These are phyloP conservation scores for Battus philenor DNA, from an alignment of 1,140 invertebrate species.

Conservation along the genomic window DNA sequence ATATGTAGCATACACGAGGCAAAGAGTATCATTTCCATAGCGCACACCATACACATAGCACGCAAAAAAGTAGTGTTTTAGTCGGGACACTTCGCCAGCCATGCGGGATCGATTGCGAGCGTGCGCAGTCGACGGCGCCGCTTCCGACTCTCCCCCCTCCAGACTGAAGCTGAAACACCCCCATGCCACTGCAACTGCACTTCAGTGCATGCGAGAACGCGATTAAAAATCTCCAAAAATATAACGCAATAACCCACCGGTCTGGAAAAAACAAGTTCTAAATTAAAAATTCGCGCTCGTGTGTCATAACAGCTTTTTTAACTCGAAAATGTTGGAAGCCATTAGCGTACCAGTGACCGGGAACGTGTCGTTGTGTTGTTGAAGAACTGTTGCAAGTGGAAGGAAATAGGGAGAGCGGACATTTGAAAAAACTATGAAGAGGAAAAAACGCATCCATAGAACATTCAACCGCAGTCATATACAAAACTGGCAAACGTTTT, in stretches of 20 bases:
- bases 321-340: slow-evolving; percentile 12
- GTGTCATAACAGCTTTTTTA: slow-evolving; percentile 6
- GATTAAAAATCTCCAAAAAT: slow-evolving; percentile 49
- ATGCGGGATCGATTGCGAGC: slow-evolving; percentile 64
- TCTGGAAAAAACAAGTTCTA: slow-evolving; percentile 12
- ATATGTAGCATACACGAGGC: slow-evolving; percentile 31
- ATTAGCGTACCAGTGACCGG: background rate
- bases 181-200: slow-evolving; percentile 55
- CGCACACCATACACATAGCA: slow-evolving; percentile 32
- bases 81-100: slow-evolving; percentile 50
- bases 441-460: slow-evolving; percentile 54
- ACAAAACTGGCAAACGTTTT: slow-evolving; percentile 33
- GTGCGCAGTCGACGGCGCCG: slow-evolving; percentile 31
- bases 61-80: slow-evolving; percentile 57
- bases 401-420: slow-evolving; percentile 21
- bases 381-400: slow-evolving; percentile 23
- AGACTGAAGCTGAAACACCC: slow-evolving; percentile 39
- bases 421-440: slow-evolving; percentile 66
- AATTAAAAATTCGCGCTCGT: slow-evolving; percentile 31
- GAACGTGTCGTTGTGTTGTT: slow-evolving; percentile 3
- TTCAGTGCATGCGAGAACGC: slow-evolving; percentile 66
- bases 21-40: slow-evolving; percentile 19
- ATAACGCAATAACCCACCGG: slow-evolving; percentile 28
- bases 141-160: slow-evolving; percentile 23
- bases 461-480: slow-evolving; percentile 24